phyloP scores from a whole-genome alignment of 2,113 vertebrate species.

The Cyprinus carpio region DNA sequence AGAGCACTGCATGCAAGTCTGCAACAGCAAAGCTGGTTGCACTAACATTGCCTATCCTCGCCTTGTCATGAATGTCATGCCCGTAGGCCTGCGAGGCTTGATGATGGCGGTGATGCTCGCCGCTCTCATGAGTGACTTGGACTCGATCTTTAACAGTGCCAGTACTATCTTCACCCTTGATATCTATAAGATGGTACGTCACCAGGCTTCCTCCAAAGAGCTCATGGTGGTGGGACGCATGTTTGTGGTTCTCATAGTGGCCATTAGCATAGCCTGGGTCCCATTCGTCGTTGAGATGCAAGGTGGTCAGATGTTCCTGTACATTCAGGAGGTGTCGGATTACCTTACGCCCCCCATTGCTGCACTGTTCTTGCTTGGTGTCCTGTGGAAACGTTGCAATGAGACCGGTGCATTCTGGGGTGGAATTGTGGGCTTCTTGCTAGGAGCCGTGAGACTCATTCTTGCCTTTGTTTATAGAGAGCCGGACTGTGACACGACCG shows the following conservation, averaged over 20 bases:
- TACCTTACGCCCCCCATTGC: slow-evolving; percentile 95
- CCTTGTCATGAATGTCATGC: slow-evolving; percentile 93
- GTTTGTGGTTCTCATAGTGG: slow-evolving; percentile 93
- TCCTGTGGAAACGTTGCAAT: slow-evolving; percentile 96
- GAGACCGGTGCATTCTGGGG: slow-evolving; percentile 95
- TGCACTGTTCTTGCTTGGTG: slow-evolving; percentile 90
- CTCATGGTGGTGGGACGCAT: slow-evolving; percentile 91
- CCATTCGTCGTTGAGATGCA: slow-evolving; percentile 98
- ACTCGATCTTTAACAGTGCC: slow-evolving; percentile 97
- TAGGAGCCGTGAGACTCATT: slow-evolving; percentile 83
- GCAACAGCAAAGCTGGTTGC: slow-evolving; percentile 92
- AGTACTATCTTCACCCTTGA: slow-evolving; percentile 98
- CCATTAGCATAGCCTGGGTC: slow-evolving; percentile 95
- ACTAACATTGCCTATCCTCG: slow-evolving; percentile 98
- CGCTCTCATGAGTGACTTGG: slow-evolving; percentile 96
- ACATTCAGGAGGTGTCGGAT: slow-evolving; percentile 96
- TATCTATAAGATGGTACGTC: slow-evolving; percentile 87
- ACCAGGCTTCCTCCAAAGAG: slow-evolving; percentile 83
- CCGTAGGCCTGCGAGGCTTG: slow-evolving; percentile 91
- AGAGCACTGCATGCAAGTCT: slow-evolving; percentile 94
- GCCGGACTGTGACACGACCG: slow-evolving; percentile 87
- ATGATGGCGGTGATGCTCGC: slow-evolving; percentile 99
- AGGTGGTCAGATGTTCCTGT: slow-evolving; percentile 96
- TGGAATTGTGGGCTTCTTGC: slow-evolving; percentile 85
- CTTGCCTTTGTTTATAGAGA: slow-evolving; percentile 89